Base-by-base conservation (phyloP, 2,797 vertebrate species). In the Sebastes umbrosus region DNA sequence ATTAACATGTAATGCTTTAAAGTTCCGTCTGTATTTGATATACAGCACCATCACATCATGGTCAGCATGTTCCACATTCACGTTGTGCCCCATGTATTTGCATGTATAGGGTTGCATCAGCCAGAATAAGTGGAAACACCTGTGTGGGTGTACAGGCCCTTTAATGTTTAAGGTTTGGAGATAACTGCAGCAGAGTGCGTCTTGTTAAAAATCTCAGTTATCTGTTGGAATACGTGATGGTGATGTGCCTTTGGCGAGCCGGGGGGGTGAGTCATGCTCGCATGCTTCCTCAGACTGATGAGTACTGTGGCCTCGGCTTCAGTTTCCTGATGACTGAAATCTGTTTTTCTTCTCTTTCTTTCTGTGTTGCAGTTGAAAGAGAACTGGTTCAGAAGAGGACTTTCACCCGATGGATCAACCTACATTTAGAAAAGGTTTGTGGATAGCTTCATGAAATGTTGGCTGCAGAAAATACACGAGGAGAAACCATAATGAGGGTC, bases 301-400 rank as follows among this genome's bases (percentile, higher is more conserved):
- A 50, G 24, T 55, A 5, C 68, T 64, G 27, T 50, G 20, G 8
- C 24, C 2, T 25, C 25, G n/a, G 12, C 6, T 68, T 77, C 50
- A 14, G n/a, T 36, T 60, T 77, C n/a, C 71, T 18, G 25, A 22
- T 25, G 43, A 58, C 24, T 60, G 20, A 65, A 10, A 14, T 82
- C 3, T 34, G 1, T 66, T 59, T 43, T 68, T 36, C 36, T 34
- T 34, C 22, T 66, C 55, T 52, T 43, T 81, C 31, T 89, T 76
- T 86, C 6, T 83, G 74, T 90, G 90, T 96, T 96, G 29, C 93
- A 99, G 98, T 98, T 27, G 98, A 99, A 90, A 94, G 98, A 7
- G 97, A 99, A 73, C 95, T 97, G 86, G 97, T 99, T 43, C 98
- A 99, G 97, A 99, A 99, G 96, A 97, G 98, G 87, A 99, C 98